Evolutionary conservation across 2,113 vertebrate genomes (phyloP).

Genomic region (Chinchilla lanigera): DNA sequence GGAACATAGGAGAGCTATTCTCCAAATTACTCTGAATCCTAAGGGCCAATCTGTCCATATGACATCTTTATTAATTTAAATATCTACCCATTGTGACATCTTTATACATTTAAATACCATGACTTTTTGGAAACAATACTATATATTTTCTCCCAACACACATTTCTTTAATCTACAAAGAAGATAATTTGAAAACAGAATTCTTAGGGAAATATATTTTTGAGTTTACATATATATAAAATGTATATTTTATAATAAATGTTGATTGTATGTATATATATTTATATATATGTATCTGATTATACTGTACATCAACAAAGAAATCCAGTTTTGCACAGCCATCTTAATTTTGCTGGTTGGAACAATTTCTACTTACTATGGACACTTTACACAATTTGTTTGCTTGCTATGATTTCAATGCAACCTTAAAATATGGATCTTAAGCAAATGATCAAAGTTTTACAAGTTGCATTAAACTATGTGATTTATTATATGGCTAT

Average conservation of each 20-base stretch:
- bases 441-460: conserved; percentile 15
- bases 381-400: background rate
- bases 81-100: background rate
- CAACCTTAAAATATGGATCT: background rate
- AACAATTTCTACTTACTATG: background rate
- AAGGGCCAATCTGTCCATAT: background rate
- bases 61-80: conserved; percentile 9
- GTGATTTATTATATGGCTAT: background rate
- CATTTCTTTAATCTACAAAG: conserved; percentile 18
- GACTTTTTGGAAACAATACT: conserved; percentile 35
- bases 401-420: conserved; percentile 7
- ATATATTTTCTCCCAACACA: conserved; percentile 1
- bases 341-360: background rate
- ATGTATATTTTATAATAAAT: background rate
- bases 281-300: background rate
- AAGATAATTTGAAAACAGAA: conserved; percentile 41
- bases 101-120: conserved; percentile 13
- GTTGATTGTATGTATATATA: background rate
- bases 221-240: background rate
- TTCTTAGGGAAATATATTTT: background rate
- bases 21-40: conserved; percentile 18
- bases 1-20: background rate
- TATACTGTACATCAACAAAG: background rate
- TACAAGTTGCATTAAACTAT: background rate
- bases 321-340: background rate